These are phyloP conservation scores for Sula dactylatra DNA, from an alignment of 2,113 vertebrate species.

Conservation along the genomic window DNA sequence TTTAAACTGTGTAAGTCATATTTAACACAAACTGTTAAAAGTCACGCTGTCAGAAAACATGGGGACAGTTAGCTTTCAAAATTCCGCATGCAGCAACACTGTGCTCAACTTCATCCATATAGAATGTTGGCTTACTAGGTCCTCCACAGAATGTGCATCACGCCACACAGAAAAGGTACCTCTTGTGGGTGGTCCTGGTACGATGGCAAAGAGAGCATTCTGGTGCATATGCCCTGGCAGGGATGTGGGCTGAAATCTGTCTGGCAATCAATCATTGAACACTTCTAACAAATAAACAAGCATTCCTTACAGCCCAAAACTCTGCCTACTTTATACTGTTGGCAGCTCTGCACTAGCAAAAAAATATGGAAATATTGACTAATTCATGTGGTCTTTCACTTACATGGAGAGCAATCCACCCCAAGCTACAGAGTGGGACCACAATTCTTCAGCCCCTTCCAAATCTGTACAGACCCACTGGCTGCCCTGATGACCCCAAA, in stretches of 20 bases:
- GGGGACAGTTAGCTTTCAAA: neutral
- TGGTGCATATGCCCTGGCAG: neutral
- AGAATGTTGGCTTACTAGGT: neutral
- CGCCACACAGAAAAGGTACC: neutral
- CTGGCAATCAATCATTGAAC: neutral
- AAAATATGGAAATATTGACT: neutral
- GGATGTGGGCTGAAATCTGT: neutral
- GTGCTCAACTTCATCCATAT: neutral
- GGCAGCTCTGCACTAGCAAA: neutral
- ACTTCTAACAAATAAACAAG: neutral
- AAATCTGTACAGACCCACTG: neutral
- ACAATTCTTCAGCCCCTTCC: neutral
- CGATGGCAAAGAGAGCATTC: neutral
- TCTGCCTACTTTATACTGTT: neutral
- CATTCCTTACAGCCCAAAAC: neutral
- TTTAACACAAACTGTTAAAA: neutral
- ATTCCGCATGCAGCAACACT: neutral
- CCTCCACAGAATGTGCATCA: neutral
- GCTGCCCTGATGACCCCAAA: neutral
- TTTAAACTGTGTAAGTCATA: neutral
- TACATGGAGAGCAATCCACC: neutral
- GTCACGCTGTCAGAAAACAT: neutral
- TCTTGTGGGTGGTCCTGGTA: neutral
- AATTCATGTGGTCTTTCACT: neutral
- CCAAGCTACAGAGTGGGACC: neutral